Base-by-base conservation (phyloP, 2,888 invertebrate genomes). In the Ernsta delagoae region DNA sequence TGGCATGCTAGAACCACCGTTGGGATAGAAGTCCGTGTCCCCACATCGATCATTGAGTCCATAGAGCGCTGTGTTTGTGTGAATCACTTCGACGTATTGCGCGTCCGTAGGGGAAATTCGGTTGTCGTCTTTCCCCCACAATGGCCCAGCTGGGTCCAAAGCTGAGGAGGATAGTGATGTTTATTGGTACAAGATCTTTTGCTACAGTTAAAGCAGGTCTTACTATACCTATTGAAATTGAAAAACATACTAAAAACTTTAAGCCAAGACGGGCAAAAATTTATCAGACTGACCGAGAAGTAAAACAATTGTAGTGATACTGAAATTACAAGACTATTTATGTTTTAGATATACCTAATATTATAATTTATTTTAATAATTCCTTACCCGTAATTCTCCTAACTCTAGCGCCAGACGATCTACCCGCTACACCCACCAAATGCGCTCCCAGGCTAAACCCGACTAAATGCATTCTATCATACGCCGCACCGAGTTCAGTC, bases 401-500 rank as follows among this genome's bases (percentile, higher is more conserved):
- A 6, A 88, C 80, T 24, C 71, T 75, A 3, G 84, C 81, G 4
- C 76, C 72, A 1, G 84, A 81, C 57, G 79, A 80, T 67, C 87
- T 82, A 0, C 89, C 89, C 45, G 90, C 88, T 34, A 78, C 84
- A 1, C 90, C 92, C 39, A 88, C 86, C 16, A 92, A 73, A 74
- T 93, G 92, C 1, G 85, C 92, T 1, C 93, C 93, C 50, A 93
- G 84, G 75, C 92, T 92, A 78, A 90, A 92, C 0, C 93, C 92
- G 6, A 93, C 83, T 5, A 93, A 74, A 67, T 93, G 93, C 16
- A 88, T 76, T 48, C 63, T 85, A 7, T 84, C 77, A 53, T 82
- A 87, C 0, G 80, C 75, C 6, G 43, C 43, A 2, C 60, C 60
- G 16, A 60, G 59, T 45, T 12, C 34, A 5, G 16, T 66, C 43